Evolutionary conservation across 2,888 invertebrate genomes (phyloP).

Genomic region (Ochropleura leucogaster): DNA sequence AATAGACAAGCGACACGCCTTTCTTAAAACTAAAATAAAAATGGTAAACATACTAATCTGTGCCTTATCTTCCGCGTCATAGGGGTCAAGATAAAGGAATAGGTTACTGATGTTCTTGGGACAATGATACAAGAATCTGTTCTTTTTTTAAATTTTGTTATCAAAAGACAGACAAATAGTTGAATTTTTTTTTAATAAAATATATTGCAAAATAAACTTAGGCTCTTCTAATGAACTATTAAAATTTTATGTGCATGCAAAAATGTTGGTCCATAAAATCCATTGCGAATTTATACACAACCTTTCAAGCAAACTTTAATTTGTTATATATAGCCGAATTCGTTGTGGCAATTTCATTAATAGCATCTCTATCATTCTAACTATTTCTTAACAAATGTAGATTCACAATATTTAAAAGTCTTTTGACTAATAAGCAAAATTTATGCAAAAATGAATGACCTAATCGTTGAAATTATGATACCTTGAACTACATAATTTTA

Average conservation of each 20-base stretch:
- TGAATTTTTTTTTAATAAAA: no score
- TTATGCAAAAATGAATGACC: conserved; percentile 31
- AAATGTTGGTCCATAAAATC: not conserved
- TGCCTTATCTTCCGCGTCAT: conserved; percentile 24
- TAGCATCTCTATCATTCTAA: not conserved
- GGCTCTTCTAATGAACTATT: not conserved
- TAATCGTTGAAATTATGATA: conserved; percentile 37
- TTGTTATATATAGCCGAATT: conserved; percentile 13
- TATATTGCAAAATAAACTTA: not conserved
- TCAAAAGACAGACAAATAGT: not conserved
- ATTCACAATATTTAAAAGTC: not conserved
- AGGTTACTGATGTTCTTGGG: conserved; percentile 5
- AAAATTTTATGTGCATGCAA: not conserved
- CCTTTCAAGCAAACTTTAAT: conserved; percentile 3
- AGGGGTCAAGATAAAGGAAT: conserved; percentile 11
- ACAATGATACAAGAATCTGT: conserved; percentile 10
- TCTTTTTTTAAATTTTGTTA: not conserved
- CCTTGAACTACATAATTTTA: conserved; percentile 41
- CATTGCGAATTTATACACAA: conserved; percentile 17
- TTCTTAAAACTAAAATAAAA: conserved; percentile 2
- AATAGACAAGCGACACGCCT: conserved; percentile 15
- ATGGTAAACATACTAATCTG: conserved; percentile 25
- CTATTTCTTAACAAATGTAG: not conserved
- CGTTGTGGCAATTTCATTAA: conserved; percentile 17
- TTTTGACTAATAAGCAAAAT: conserved; percentile 16